phyloP scores from a whole-genome alignment of 2,888 invertebrate genomes.

The Diarsia brunnea region DNA sequence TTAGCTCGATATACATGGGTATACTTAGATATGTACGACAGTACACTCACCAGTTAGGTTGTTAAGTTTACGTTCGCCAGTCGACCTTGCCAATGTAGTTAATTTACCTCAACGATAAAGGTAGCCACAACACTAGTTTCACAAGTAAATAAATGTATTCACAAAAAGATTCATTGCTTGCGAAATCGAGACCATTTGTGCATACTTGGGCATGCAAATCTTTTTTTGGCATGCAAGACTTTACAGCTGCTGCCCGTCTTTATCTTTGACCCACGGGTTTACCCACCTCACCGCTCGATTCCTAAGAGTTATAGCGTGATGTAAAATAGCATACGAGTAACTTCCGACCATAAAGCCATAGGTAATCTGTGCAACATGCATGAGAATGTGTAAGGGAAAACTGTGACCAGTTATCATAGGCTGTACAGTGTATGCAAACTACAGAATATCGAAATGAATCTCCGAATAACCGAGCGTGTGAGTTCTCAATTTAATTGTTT shows the following conservation, averaged over 20 bases:
- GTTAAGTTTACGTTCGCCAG: constrained; percentile 46
- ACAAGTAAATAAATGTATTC: constrained; percentile 10
- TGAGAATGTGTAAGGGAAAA: neutral
- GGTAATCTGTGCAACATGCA: neutral
- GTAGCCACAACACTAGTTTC: constrained; percentile 11
- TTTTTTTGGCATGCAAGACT: neutral
- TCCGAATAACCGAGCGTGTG: too few species aligned
- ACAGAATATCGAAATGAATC: too few species aligned
- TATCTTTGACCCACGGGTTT: neutral
- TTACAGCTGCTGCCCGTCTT: neutral
- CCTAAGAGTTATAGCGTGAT: too few species aligned
- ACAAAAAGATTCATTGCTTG: constrained; percentile 2
- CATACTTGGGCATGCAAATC: neutral
- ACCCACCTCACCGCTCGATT: neutral
- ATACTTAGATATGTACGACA: neutral
- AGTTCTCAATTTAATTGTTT: too few species aligned
- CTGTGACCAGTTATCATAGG: neutral
- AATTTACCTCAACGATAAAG: constrained; percentile 38
- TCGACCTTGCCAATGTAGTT: constrained; percentile 52
- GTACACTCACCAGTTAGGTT: constrained; percentile 25
- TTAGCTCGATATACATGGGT: neutral
- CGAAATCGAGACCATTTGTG: constrained; percentile 11
- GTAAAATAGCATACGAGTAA: too few species aligned
- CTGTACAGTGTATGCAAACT: neutral
- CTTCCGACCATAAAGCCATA: neutral